phyloP scores from a whole-genome alignment of 2,888 invertebrate genomes.

The Papilio gigon region DNA sequence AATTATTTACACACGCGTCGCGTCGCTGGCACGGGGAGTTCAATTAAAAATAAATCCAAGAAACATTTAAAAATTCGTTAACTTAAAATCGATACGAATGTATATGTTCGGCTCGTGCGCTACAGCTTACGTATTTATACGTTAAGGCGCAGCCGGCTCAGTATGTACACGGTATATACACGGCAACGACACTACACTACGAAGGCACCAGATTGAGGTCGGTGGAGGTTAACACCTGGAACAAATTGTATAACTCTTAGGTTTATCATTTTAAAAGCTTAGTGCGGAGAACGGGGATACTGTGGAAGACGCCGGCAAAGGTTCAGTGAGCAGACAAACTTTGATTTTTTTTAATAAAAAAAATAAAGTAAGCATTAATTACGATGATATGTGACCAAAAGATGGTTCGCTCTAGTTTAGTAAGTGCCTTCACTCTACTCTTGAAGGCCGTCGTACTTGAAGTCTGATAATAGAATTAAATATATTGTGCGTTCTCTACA shows the following conservation, averaged over 20 bases:
- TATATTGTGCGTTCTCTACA: too few relatives aligned
- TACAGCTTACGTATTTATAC: slow-evolving; percentile 65
- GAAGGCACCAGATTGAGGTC: slow-evolving; percentile 82
- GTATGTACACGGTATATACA: slow-evolving; percentile 72
- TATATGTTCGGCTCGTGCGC: slow-evolving; percentile 76
- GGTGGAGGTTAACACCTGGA: slow-evolving; percentile 78
- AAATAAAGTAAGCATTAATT: too few relatives aligned
- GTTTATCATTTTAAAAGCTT: not conserved
- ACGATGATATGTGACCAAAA: too few relatives aligned
- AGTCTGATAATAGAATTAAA: too few relatives aligned
- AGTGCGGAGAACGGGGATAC: too few relatives aligned
- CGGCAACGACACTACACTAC: slow-evolving; percentile 74
- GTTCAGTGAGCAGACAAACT: too few relatives aligned
- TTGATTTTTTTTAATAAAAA: too few relatives aligned
- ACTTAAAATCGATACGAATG: slow-evolving; percentile 62
- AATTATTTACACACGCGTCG: slow-evolving; percentile 55
- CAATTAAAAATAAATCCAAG: slow-evolving; percentile 54
- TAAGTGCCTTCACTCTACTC: too few relatives aligned
- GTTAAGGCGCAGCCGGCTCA: too few relatives aligned
- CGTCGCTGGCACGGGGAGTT: slow-evolving; percentile 75
- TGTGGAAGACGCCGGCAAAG: too few relatives aligned
- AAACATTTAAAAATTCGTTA: slow-evolving; percentile 53
- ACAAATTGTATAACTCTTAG: slow-evolving; percentile 45
- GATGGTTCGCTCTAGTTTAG: too few relatives aligned
- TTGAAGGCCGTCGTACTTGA: too few relatives aligned